These are phyloP conservation scores for Phyllotreta striolata DNA, from an alignment of 2,888 invertebrate species.

Conservation along the genomic window DNA sequence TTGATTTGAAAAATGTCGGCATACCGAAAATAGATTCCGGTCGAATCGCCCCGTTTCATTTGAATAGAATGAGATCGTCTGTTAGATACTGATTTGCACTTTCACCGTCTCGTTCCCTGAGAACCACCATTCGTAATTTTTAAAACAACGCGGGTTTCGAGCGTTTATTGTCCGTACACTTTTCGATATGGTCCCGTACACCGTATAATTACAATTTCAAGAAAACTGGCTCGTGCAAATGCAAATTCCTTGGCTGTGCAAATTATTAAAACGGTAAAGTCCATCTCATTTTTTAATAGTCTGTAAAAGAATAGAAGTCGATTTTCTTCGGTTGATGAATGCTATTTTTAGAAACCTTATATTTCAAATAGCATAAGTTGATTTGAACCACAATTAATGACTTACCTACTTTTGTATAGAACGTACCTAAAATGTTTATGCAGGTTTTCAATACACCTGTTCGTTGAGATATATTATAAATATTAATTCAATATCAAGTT, in stretches of 20 bases:
- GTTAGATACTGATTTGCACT: slow-evolving; percentile 39
- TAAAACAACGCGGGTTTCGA: slow-evolving; percentile 26
- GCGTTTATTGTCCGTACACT: slow-evolving; percentile 38
- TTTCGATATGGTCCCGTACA: slow-evolving; percentile 38
- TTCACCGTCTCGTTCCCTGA: slow-evolving; percentile 40
- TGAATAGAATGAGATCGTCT: slow-evolving; percentile 41
- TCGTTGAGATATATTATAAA: too few relatives aligned
- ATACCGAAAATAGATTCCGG: slow-evolving; percentile 35
- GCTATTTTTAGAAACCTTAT: slow-evolving; percentile 20
- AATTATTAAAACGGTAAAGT: slow-evolving; percentile 35
- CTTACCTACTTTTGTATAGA: too few relatives aligned
- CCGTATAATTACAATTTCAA: slow-evolving; percentile 40
- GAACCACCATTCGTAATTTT: slow-evolving; percentile 34
- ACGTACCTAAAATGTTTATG: too few relatives aligned
- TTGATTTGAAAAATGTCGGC: slow-evolving; percentile 26
- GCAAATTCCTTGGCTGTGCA: slow-evolving; percentile 36
- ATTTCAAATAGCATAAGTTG: not conserved
- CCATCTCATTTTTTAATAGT: slow-evolving; percentile 20
- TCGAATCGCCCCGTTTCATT: slow-evolving; percentile 29
- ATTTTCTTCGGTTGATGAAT: slow-evolving; percentile 16
- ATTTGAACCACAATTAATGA: too few relatives aligned
- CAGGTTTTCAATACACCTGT: too few relatives aligned
- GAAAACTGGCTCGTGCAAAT: slow-evolving; percentile 42
- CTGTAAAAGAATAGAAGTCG: slow-evolving; percentile 16
- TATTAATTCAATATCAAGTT: not conserved